phyloP scores from a whole-genome alignment of 2,888 invertebrate genomes.

The Kryphioiulus occultus region DNA sequence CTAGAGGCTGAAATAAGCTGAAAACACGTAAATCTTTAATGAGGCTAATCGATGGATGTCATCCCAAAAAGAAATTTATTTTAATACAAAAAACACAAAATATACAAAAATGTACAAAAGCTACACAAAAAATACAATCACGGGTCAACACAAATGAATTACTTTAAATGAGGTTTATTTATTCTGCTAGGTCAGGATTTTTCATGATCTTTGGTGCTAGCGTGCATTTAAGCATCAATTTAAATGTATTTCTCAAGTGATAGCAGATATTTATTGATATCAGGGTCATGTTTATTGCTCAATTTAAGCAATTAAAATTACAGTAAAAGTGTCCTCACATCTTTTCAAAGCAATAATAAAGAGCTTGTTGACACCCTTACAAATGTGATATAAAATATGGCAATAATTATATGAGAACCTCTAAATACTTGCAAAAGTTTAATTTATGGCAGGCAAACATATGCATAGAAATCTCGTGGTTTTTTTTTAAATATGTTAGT shows the following conservation, averaged over 20 bases:
- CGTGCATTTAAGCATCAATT: not conserved
- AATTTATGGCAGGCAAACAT: not conserved
- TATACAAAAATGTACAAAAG: slow-evolving; percentile 40
- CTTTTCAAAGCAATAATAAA: not conserved
- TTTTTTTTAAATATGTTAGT: not conserved
- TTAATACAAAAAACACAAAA: slow-evolving; percentile 40
- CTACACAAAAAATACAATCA: not conserved
- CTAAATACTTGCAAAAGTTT: not conserved
- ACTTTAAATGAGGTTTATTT: not conserved
- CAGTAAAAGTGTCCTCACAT: not conserved
- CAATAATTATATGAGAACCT: not conserved
- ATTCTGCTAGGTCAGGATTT: not conserved
- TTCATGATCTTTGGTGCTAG: not conserved
- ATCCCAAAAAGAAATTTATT: slow-evolving; percentile 27
- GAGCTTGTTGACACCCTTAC: not conserved
- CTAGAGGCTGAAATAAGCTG: not conserved
- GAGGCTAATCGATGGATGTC: not conserved
- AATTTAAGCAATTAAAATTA: not conserved
- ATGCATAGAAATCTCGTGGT: not conserved
- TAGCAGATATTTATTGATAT: not conserved
- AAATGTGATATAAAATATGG: not conserved
- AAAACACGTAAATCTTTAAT: not conserved
- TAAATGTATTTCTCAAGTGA: not conserved
- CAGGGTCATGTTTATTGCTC: not conserved
- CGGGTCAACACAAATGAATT: not conserved